Conservation (phyloP, 2,797 vertebrate species). For the Diglossa cyanea region DNA sequence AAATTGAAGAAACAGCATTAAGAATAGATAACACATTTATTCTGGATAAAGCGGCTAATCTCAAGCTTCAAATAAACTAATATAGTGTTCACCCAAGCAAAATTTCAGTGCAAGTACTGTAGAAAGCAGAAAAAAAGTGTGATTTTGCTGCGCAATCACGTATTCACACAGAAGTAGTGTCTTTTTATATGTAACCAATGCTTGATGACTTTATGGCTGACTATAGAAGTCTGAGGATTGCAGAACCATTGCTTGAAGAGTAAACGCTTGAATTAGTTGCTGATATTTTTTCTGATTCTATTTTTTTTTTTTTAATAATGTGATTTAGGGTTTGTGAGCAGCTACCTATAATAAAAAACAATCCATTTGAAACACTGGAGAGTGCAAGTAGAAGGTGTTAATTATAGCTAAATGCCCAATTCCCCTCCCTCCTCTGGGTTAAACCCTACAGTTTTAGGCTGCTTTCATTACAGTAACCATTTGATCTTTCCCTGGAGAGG, state of each 20-base stretch:
- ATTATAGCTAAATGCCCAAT: slow-evolving; percentile 54
- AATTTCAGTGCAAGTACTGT: neutral
- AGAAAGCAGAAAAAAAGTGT: neutral
- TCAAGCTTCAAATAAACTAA: neutral
- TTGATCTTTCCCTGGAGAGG: slow-evolving; percentile 69
- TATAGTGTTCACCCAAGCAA: neutral
- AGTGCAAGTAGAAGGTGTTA: slow-evolving; percentile 58
- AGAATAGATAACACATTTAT: neutral
- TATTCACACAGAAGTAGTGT: neutral
- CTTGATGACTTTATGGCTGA: neutral
- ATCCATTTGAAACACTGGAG: neutral
- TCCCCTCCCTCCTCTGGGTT: neutral
- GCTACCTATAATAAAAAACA: slow-evolving; percentile 1
- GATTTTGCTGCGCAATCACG: neutral
- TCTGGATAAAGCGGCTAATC: neutral
- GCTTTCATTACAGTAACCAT: slow-evolving; percentile 64
- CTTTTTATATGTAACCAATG: neutral
- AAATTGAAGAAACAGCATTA: neutral
- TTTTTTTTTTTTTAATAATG: neutral
- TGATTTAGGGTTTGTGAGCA: slow-evolving; percentile 22
- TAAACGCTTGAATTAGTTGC: neutral
- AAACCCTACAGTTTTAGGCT: slow-evolving; percentile 40
- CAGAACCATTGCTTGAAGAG: neutral
- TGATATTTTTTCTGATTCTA: neutral
- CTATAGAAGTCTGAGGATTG: neutral